Conservation (phyloP, 2,113 vertebrate genomes). For the Elachura formosa region DNA sequence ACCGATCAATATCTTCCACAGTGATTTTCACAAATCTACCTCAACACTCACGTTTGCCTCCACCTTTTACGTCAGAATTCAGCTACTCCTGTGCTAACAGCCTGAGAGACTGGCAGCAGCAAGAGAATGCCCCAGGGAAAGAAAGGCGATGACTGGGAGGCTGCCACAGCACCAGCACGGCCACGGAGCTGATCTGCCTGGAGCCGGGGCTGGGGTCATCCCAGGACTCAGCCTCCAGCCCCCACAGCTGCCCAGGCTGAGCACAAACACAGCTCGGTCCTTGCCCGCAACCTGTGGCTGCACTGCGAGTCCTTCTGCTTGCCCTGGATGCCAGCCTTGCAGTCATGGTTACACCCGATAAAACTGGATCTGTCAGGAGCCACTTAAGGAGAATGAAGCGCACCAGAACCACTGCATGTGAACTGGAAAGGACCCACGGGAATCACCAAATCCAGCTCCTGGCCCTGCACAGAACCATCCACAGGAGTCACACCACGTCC, state of each 20-base stretch:
- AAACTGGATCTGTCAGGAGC: background rate
- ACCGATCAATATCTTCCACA: background rate
- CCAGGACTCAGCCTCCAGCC: background rate
- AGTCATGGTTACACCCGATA: background rate
- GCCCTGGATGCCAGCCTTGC: fast-evolving
- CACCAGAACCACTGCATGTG: background rate
- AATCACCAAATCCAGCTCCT: background rate
- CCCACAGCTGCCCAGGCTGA: background rate
- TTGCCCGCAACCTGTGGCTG: fast-evolving
- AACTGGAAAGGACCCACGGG: background rate
- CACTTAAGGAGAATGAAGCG: background rate
- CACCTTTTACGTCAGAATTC: background rate
- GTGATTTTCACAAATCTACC: background rate
- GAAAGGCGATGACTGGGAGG: fast-evolving
- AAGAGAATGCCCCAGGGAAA: background rate
- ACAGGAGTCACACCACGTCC: background rate
- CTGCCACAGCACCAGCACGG: fast-evolving
- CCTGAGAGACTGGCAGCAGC: background rate
- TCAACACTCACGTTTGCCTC: fast-evolving
- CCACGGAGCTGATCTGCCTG: fast-evolving
- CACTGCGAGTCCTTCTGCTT: fast-evolving
- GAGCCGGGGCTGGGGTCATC: background rate
- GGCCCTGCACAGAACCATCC: background rate
- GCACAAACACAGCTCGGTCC: background rate
- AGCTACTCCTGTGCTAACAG: background rate